Percentiles rank a stretch among this genome's conserved stretches.
phyloP scores from a whole-genome alignment of 1,140 invertebrate species.

The Drosophila watanabei region DNA sequence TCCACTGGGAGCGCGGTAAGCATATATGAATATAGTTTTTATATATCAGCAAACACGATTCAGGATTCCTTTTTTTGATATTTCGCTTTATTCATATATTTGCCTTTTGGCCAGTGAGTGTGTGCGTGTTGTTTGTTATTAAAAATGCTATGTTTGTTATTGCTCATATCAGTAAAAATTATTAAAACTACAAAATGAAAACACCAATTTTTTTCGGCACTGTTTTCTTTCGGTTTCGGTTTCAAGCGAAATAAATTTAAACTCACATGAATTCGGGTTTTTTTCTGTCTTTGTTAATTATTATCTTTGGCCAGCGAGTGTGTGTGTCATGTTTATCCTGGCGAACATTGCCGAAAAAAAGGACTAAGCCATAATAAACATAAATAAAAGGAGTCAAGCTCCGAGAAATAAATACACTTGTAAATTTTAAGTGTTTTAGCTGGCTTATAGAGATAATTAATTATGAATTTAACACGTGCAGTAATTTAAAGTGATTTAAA shows the following conservation, averaged over 20 bases:
- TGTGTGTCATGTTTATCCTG: slow-evolving; percentile 39
- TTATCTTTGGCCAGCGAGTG: slow-evolving; percentile 26
- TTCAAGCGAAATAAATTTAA: slow-evolving; percentile 54
- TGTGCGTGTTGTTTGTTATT: slow-evolving; percentile 64
- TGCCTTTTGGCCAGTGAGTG: slow-evolving; percentile 62
- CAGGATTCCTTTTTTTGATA: slow-evolving; percentile 6
- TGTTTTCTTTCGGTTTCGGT: slow-evolving; percentile 24
- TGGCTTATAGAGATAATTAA: not conserved
- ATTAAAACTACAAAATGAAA: slow-evolving; percentile 72
- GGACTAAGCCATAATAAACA: not conserved
- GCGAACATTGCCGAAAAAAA: slow-evolving; percentile 26
- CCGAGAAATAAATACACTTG: not conserved
- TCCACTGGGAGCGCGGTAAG: slow-evolving; percentile 95
- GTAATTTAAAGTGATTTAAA: not conserved
- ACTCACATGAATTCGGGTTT: not conserved
- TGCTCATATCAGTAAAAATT: slow-evolving; percentile 73
- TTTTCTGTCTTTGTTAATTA: slow-evolving; percentile 30
- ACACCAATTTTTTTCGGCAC: slow-evolving; percentile 8
- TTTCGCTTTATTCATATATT: slow-evolving; percentile 36
- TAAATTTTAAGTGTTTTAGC: not conserved
- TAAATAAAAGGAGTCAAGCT: slow-evolving; percentile 27
- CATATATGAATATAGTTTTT: slow-evolving; percentile 2
- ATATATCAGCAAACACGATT: slow-evolving; percentile 8
- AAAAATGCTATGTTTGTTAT: slow-evolving; percentile 76
- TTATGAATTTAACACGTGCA: not conserved